phyloP scores from a whole-genome alignment of 2,888 invertebrate genomes.

The Nowickia ferox region DNA sequence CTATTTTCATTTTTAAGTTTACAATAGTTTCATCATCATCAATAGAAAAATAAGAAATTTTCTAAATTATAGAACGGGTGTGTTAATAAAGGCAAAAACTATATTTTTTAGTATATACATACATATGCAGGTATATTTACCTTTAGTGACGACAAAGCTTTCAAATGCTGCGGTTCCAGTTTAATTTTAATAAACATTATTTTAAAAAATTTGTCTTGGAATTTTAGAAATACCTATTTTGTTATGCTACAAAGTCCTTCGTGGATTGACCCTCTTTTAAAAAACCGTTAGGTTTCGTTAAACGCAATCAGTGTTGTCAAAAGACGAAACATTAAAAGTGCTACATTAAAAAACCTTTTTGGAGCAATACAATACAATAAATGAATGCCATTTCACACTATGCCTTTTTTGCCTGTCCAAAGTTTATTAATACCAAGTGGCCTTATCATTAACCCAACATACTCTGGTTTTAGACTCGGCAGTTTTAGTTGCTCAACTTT shows the following conservation, averaged over 20 bases:
- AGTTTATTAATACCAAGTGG: no score
- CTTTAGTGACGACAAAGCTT: constrained; percentile 30
- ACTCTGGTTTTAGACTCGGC: no score
- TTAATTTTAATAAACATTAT: constrained; percentile 70
- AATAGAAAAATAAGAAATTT: constrained; percentile 56
- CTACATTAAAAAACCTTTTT: neutral
- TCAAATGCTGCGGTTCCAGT: constrained; percentile 53
- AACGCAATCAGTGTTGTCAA: neutral
- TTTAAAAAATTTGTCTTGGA: neutral
- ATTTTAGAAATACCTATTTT: neutral
- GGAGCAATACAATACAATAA: no score
- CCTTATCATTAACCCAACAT: no score
- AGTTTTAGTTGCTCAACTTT: no score
- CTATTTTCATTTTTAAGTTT: constrained; percentile 59
- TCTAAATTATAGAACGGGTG: constrained; percentile 22
- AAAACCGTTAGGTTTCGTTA: constrained; percentile 46
- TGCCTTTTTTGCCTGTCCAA: no score
- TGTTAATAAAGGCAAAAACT: neutral
- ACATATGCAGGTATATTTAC: constrained; percentile 19
- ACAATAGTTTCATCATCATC: constrained; percentile 61
- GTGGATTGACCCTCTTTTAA: neutral
- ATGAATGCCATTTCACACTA: no score
- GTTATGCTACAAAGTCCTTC: neutral
- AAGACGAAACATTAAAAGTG: neutral
- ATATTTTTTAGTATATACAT: neutral